phyloP scores from a whole-genome alignment of 1,140 invertebrate genomes.

The Ditylenchus dipsaci region DNA sequence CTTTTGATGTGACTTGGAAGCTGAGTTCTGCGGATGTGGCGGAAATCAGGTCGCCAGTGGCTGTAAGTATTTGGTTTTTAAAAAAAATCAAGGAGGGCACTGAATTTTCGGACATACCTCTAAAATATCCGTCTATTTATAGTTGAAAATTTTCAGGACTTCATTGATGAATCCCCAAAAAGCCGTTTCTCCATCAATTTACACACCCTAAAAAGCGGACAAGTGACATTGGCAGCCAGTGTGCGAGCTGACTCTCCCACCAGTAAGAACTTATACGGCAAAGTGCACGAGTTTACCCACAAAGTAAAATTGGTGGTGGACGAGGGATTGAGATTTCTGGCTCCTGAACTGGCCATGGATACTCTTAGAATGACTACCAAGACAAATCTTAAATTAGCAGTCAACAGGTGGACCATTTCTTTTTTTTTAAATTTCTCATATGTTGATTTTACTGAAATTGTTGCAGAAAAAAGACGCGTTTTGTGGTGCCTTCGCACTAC shows the following conservation, averaged over 20 bases:
- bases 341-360: neutral
- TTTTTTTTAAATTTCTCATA: constrained; percentile 1
- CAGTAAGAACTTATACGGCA: neutral
- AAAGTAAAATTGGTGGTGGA: neutral
- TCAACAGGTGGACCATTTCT: neutral
- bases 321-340: neutral
- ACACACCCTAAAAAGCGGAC: neutral
- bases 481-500: neutral
- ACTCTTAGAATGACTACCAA: neutral
- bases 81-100: neutral
- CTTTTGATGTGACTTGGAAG: constrained; percentile 19
- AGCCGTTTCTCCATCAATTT: constrained; percentile 1
- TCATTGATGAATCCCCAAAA: constrained; percentile 3
- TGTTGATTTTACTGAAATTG: neutral
- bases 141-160: neutral
- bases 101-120: too few species aligned
- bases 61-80: constrained; percentile 3
- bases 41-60: neutral
- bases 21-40: neutral
- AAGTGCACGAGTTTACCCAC: neutral
- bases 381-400: neutral
- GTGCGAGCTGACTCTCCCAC: neutral
- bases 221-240: neutral
- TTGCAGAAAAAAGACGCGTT: neutral
- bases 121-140: neutral